Base-by-base conservation (phyloP, 1,140 invertebrate genomes). In the Lasioglossum baleicum region DNA sequence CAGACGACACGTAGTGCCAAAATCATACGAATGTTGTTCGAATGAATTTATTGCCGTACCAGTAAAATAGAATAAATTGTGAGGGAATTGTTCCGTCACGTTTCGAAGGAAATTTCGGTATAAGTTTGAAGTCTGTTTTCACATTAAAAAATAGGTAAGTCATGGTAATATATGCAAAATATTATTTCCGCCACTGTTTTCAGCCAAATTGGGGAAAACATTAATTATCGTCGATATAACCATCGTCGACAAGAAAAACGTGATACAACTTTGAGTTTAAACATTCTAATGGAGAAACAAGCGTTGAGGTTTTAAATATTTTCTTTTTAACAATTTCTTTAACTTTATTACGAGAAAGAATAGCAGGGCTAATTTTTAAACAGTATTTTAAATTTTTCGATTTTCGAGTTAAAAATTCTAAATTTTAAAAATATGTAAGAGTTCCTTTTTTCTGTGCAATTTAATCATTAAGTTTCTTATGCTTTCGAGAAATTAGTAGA, bases 1-100 rank as follows among this genome's bases (percentile, higher is more conserved):
- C 78, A 65, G 85, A 88, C 60, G 88, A 90, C 83, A 86, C 82
- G 71, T 90, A 90, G 89, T 90, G 89, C 89, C 89, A 90, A 90
- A 89, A 85, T 71, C 31, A 86, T 83, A 58, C 65, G 83, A 42
- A 77, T 65, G 22, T 70, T 70, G 31, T 72, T 73, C 53, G 61
- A 35, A 44, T 22, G 64, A 68, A 67, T 67, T 74, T 26, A 17
- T 61, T 70, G 63, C 31, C 31, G 63, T 80, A 51, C 53, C 35
- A 44, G 75, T 75, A 40, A 67, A 60, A 60, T 80, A 80, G 61
- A 15, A 20, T n/a, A 58, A 58, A 7, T 79, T 67, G 20, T 51
- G 67, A 75, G 8, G 51, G 67, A 48, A n/a, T 65, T 58, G 22
- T 17, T 48, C 44, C 61, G 44, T 65, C 76, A 20, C 61, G 15